Conservation (phyloP, 2,888 invertebrate genomes). For the Zaprionus obscuricornis region DNA sequence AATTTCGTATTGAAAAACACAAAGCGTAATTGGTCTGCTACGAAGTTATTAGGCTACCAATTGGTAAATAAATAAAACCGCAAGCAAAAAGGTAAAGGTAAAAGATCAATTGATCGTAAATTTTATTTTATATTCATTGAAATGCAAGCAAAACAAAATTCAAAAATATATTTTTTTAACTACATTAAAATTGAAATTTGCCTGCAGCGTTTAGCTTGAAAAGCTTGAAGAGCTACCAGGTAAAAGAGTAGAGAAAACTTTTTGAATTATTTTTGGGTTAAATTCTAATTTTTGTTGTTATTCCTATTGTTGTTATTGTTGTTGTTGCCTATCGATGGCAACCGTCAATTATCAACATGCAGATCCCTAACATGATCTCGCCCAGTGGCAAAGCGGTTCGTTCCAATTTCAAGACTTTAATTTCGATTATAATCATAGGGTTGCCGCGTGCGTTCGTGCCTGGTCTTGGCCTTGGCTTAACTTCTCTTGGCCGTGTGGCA, state of each 20-base stretch:
- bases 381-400: conserved; percentile 16
- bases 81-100: too few species aligned
- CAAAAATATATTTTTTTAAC: conserved; percentile 8
- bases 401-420: conserved; percentile 50
- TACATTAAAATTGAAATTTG: conserved; percentile 30
- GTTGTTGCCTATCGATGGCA: conserved; percentile 45
- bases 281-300: conserved; percentile 44
- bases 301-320: conserved; percentile 16
- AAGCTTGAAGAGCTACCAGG: too few species aligned
- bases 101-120: conserved; percentile 53
- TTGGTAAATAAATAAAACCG: too few species aligned
- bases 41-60: too few species aligned
- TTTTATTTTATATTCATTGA: conserved; percentile 23
- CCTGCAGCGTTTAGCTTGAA: conserved; percentile 37
- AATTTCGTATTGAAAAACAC: conserved; percentile 39
- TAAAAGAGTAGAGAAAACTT: too few species aligned
- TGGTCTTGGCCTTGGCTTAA: conserved; percentile 69
- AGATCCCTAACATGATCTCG: conserved; percentile 31
- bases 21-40: conserved; percentile 38
- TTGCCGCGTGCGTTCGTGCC: conserved; percentile 42
- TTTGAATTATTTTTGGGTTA: conserved; percentile 4
- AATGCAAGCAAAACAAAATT: conserved; percentile 8
- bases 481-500: not conserved
- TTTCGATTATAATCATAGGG: conserved; percentile 67
- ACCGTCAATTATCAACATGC: conserved; percentile 65